phyloP scores from a whole-genome alignment of 2,113 vertebrate species.

The Hemibagrus wyckioides region DNA sequence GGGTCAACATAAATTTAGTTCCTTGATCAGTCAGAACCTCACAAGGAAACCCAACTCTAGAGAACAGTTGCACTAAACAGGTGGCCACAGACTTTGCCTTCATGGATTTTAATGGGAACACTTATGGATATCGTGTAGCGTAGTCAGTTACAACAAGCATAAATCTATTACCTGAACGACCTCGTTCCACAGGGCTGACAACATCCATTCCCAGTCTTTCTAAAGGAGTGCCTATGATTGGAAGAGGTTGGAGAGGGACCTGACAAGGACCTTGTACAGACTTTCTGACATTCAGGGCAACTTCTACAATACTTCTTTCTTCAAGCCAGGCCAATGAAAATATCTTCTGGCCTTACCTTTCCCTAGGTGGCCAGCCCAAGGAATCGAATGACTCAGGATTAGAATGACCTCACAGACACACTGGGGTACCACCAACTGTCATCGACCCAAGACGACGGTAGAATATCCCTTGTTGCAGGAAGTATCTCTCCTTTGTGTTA shows the following conservation, averaged over 20 bases:
- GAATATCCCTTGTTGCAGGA: no score
- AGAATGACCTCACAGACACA: not conserved
- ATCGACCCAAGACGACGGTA: no score
- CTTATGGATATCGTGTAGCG: not conserved
- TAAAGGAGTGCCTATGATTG: not conserved
- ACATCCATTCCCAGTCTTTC: not conserved
- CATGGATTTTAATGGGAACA: not conserved
- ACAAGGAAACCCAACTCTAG: not conserved
- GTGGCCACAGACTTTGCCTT: not conserved
- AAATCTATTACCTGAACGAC: not conserved
- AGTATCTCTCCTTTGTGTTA: no score
- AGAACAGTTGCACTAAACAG: not conserved
- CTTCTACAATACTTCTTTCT: not conserved
- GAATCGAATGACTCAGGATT: not conserved
- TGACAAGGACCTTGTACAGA: fast-evolving
- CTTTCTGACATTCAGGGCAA: not conserved
- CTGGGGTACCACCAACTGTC: not conserved
- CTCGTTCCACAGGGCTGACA: not conserved
- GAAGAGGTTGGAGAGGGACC: not conserved
- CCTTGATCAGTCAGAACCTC: not conserved
- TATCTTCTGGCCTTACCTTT: no score
- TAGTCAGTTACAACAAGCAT: not conserved
- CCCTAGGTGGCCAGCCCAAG: no score
- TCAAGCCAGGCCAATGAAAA: not conserved
- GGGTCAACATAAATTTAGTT: not conserved